Base-by-base conservation (phyloP, 1,140 invertebrate species). In the Tachypleus tridentatus region DNA sequence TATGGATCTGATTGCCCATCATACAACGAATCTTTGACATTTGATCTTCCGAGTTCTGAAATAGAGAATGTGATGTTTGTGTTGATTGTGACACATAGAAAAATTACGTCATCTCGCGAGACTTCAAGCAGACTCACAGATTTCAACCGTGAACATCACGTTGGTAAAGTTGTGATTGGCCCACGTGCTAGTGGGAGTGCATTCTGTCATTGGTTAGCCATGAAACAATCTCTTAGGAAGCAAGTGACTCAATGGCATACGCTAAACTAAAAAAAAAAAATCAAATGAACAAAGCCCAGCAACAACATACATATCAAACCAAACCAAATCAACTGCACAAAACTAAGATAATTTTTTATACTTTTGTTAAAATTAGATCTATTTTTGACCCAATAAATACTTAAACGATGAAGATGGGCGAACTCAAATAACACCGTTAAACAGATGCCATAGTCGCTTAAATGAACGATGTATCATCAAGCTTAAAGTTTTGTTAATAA, bases 231-330 rank as follows among this genome's bases (percentile, higher is more conserved):
- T 62, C 83, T 83, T 4, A 72, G 84, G 49, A 82, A 81, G 65
- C 77, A 82, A 10, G 81, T 84, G 4, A 82, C 81, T 6, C 80
- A 82, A 52, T 84, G 83, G 83, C 82, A 84, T 71, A 78, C 77
- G 4, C 47, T 69, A n/a, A 64, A 58, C n/a, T 69, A 58, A 65
- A 57, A 10, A n/a, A n/a, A n/a, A n/a, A 29, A 29, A 29, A 29
- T 29, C 29, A 29, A 29, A 29, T 29, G 29, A 29, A 29, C 29
- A 29, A 29, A 29, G 29, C 29, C 29, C 0, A 29, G 29, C 29
- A 2, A 29, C 29, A 29, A 29, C 29, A 29, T 2, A 29, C 2
- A 29, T 29, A 29, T 29, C 29, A 29, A 29, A 29, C 29, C 29
- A 29, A 29, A 29, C 29, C 29, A 29, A 29, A 29, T 29, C 0